Base-by-base conservation (phyloP, 1,140 invertebrate genomes). In the Yoshiicerus persimilis region DNA sequence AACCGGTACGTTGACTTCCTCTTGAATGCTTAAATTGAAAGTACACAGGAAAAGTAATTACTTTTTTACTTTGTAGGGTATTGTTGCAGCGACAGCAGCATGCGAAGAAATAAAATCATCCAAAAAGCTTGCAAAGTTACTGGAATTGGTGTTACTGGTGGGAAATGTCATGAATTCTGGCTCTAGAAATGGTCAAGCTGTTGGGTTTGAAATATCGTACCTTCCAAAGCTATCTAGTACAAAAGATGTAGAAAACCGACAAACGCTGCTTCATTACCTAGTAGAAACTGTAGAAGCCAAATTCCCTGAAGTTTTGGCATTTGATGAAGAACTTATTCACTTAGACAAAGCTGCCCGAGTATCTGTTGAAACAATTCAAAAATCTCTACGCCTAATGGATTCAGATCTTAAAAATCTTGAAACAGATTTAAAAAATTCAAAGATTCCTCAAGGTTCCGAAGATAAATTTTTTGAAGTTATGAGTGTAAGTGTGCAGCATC, bases 101-200 rank as follows among this genome's bases (percentile, higher is more conserved):
- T 99, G 98, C 92, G 97, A 99, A 92, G 98, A 99, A 93, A 96
- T 99, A 0, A 96, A 96, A 90, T 94, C 94, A 10, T 99, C 97
- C 91, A 95, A 95, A 91, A 99, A 98, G 91, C 99, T 99, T 92
- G 95, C 96, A 0, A 96, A 96, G 91, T 95, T 99, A 23, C 92
- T 99, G 6, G 96, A 99, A 92, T 92, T 99, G 0, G 95, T 99
- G 87, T 93, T 99, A 0, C 92, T 99, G 11, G 93, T 99, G 34
- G 98, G 98, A 23, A 99, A 99, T 93, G 98, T 97, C 90, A 97
- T 99, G 96, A 99, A 99, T 92, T 95, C 97, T 4, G 98, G 98
- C 0, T 98, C 97, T 0, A 96, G 96, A 90, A 99, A 99, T 92
- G 98, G 96, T 10, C 96, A 97, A 91, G 97, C 98, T 2, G 96